phyloP scores from a whole-genome alignment of 92 coral and sea anemone species.

The Phymanthus crucifer region DNA sequence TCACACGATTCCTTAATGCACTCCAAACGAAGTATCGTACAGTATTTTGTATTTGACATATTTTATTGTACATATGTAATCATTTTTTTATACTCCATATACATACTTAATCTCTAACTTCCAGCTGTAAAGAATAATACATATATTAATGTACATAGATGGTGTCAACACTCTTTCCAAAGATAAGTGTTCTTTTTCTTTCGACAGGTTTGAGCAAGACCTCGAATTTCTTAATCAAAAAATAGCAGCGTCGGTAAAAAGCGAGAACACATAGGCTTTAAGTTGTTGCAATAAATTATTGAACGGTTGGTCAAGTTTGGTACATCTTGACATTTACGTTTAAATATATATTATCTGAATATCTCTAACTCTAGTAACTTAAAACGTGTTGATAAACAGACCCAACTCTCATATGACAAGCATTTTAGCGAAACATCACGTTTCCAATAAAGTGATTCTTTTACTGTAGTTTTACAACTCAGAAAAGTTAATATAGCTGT shows the following conservation, averaged over 20 bases:
- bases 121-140: background rate
- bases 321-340: background rate
- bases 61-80: background rate
- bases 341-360: conserved; percentile 5
- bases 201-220: background rate
- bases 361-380: background rate
- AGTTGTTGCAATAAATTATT: background rate
- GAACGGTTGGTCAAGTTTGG: background rate
- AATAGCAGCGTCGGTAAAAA: background rate
- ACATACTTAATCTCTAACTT: background rate
- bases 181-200: background rate
- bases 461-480: conserved; percentile 25
- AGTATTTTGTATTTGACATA: background rate
- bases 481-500: conserved; percentile 88
- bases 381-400: background rate
- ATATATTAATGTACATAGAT: background rate
- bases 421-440: background rate
- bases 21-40: background rate
- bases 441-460: background rate
- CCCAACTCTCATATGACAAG: background rate
- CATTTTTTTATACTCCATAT: background rate
- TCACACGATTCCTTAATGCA: background rate
- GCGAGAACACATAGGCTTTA: background rate
- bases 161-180: background rate
- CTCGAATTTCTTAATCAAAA: background rate